Percentiles rank a stretch among this genome's conserved stretches.
Evolutionary conservation across 2,113 vertebrate genomes (phyloP).

Genomic region (Halichoeres trimaculatus): DNA sequence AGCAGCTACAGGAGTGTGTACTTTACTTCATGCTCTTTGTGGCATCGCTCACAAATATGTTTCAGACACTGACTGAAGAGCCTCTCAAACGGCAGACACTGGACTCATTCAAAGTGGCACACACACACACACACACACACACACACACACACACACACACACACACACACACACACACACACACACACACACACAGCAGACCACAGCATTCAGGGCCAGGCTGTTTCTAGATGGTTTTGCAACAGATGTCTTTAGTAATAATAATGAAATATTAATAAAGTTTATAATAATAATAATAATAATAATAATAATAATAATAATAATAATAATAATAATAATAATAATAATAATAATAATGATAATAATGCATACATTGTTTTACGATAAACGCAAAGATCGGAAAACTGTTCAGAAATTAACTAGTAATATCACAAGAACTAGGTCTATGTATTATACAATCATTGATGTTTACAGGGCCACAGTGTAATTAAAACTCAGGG

Average conservation of each 20-base stretch:
- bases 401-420: no score
- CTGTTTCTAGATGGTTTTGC: slow-evolving; percentile 50
- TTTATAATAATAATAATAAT: no score
- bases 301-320: background rate
- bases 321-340: background rate
- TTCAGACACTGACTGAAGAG: slow-evolving; percentile 69
- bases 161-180: slow-evolving; percentile 25
- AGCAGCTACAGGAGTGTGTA: slow-evolving; percentile 51
- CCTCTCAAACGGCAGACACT: slow-evolving; percentile 58
- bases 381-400: background rate
- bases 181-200: slow-evolving; percentile 36
- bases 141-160: slow-evolving; percentile 19
- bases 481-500: no score
- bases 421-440: no score
- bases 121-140: slow-evolving; percentile 24
- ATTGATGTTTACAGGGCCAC: no score
- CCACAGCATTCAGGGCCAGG: slow-evolving; percentile 28
- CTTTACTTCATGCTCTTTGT: slow-evolving; percentile 67
- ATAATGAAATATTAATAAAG: background rate
- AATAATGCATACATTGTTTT: no score
- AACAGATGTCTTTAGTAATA: slow-evolving; percentile 43
- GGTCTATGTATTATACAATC: no score
- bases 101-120: slow-evolving; percentile 42
- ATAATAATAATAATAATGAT: no score
- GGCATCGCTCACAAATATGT: slow-evolving; percentile 68